phyloP scores from a whole-genome alignment of 2,113 vertebrate genomes.

The Rousettus leschenaultii region DNA sequence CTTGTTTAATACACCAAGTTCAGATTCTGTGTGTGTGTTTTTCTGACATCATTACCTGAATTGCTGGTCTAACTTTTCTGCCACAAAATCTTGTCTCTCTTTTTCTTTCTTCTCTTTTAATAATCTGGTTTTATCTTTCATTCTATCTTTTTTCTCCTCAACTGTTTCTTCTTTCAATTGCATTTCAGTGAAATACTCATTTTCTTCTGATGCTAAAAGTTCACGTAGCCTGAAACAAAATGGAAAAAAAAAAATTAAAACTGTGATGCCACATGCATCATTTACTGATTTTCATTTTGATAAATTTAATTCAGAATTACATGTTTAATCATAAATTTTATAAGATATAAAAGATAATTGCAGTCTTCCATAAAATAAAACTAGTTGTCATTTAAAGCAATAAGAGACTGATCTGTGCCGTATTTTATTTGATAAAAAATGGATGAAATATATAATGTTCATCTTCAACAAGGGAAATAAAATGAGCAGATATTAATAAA shows the following conservation, averaged over 20 bases:
- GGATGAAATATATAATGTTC: background rate
- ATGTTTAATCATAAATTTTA: background rate
- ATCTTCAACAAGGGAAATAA: conserved; percentile 9
- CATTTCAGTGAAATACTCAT: conserved; percentile 83
- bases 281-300: conserved; percentile 22
- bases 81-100: conserved; percentile 85
- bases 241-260: conserved; percentile 32
- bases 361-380: background rate
- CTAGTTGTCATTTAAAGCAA: background rate
- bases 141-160: conserved; percentile 82
- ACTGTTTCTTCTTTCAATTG: conserved; percentile 81
- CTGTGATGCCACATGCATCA: background rate
- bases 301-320: conserved; percentile 15
- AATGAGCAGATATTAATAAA: conserved; percentile 23
- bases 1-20: background rate
- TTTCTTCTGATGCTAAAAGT: conserved; percentile 89
- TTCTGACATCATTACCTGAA: conserved; percentile 85
- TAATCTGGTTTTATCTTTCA: conserved; percentile 81
- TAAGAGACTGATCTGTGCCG: background rate
- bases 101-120: conserved; percentile 87
- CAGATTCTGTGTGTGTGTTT: background rate
- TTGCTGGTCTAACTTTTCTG: conserved; percentile 89
- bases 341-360: conserved; percentile 4
- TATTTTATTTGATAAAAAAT: conserved; percentile 20
- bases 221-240: conserved; percentile 83